Evolutionary conservation across 1,140 invertebrate species (phyloP), one percentile per base, ranked within the genome.

Genomic region (Drosophila quadrilineata): DNA sequence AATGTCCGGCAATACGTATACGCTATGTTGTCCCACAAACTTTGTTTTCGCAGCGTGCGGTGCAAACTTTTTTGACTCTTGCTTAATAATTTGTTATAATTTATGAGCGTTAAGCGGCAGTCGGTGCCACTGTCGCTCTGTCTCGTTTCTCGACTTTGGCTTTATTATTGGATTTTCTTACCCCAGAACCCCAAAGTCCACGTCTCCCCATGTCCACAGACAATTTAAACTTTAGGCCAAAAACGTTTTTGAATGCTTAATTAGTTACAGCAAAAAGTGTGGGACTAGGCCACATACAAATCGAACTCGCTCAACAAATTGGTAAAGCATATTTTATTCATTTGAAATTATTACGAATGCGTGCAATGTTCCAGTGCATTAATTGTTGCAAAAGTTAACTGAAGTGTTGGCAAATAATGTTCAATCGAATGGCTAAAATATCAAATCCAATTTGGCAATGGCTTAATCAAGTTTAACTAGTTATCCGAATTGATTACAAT

Each of bases 181-280:
- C 24, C 8, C 43, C 31, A 48, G 24, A 3, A n/a, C n/a, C n/a
- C n/a, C n/a, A n/a, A n/a, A n/a, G n/a, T n/a, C n/a, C n/a, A n/a
- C n/a, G n/a, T n/a, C n/a, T n/a, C n/a, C 12, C 52, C 58, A 54
- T 56, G 48, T 43, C 59, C 60, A 60, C 60, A 74, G 59, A 74
- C 60, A 75, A 79, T 79, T 80, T 79, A 54, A 80, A 75, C 66
- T 80, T 79, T 79, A 59, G 66, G 57, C 56, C 60, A 77, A 85
- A 79, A 85, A 77, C 71, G 74, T 75, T 79, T 80, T 77, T 77
- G 71, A 85, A 85, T 85, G 66, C 67, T 71, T 85, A 84, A 85
- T 85, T 84, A 75, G 71, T 75, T 84, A 40, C 54, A 59, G 40
- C 28, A 21, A 58, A n/a, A n/a, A n/a, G 16, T 48, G 6, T 45